Percentiles rank a stretch among this genome's conserved stretches.
These are phyloP conservation scores for Gymnodraco acuticeps DNA, from an alignment of 2,797 vertebrate genomes.

Conservation along the genomic window DNA sequence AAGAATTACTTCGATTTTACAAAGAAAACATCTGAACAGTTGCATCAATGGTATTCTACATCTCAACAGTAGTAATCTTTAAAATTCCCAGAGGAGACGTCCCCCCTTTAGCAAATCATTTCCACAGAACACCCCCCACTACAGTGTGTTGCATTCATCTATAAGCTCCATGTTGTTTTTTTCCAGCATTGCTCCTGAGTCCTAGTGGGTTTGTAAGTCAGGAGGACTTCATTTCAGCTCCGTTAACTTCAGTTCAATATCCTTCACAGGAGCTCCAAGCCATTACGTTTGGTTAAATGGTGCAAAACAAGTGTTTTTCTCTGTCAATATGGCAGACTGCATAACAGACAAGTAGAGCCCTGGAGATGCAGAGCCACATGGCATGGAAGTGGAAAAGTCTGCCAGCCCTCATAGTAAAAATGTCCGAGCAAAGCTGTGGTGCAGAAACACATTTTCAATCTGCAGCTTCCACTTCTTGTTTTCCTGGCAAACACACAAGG, in stretches of 20 bases:
- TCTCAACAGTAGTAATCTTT: slow-evolving; percentile 28
- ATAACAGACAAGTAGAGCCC: slow-evolving; percentile 28
- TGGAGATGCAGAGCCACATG: slow-evolving; percentile 12
- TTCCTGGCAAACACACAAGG: slow-evolving; percentile 3
- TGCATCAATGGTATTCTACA: slow-evolving; percentile 29
- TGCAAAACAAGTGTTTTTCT: slow-evolving; percentile 41
- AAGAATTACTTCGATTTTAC: slow-evolving; percentile 9
- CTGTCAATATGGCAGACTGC: slow-evolving; percentile 24
- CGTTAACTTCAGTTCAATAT: slow-evolving; percentile 28
- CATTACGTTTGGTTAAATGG: slow-evolving; percentile 42
- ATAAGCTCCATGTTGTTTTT: background rate
- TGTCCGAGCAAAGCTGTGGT: slow-evolving; percentile 14
- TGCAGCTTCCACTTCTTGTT: slow-evolving; percentile 29
- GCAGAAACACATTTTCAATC: slow-evolving; percentile 18
- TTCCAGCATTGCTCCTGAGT: background rate
- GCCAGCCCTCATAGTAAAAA: slow-evolving; percentile 9
- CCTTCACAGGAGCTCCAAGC: slow-evolving; percentile 28
- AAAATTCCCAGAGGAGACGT: slow-evolving; percentile 7
- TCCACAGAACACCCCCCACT: background rate
- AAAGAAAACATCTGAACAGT: slow-evolving; percentile 17
- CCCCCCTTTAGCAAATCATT: slow-evolving; percentile 4
- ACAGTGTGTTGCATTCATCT: slow-evolving; percentile 10
- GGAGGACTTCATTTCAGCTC: slow-evolving; percentile 32
- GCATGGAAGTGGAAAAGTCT: slow-evolving; percentile 12
- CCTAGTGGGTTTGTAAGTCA: slow-evolving; percentile 19